Conservation (phyloP, 2,888 invertebrate genomes). For the Platynereis dumerilii region DNA sequence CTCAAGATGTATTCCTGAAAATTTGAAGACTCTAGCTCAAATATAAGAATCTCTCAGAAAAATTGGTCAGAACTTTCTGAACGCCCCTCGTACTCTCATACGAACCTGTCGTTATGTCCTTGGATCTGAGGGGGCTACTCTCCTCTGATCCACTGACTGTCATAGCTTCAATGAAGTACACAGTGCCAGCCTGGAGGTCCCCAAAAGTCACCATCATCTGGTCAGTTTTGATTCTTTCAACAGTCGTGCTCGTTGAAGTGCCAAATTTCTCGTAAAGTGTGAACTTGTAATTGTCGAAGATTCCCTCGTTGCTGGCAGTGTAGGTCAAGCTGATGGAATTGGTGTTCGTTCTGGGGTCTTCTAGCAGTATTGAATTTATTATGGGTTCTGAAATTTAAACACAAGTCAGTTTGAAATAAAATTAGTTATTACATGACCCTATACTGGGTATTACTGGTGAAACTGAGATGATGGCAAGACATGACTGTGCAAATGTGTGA, state of each 20-base stretch:
- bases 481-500: too few relatives aligned
- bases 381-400: slow-evolving; percentile 16
- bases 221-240: background rate
- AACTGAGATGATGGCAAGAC: too few relatives aligned
- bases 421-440: too few relatives aligned
- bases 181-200: background rate
- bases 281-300: slow-evolving; percentile 19
- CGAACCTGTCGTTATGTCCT: slow-evolving; percentile 10
- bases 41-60: too few relatives aligned
- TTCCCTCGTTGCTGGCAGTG: slow-evolving; percentile 10
- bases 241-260: background rate
- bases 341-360: slow-evolving; percentile 2
- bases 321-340: background rate
- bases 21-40: too few relatives aligned
- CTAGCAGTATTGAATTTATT: slow-evolving; percentile 1
- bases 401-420: too few relatives aligned
- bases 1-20: too few relatives aligned
- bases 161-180: slow-evolving; percentile 5
- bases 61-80: too few relatives aligned
- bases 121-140: background rate
- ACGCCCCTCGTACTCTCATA: too few relatives aligned
- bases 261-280: background rate
- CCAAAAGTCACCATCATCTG: background rate
- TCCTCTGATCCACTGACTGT: slow-evolving; percentile 18
- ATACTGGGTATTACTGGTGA: too few relatives aligned